Conservation (phyloP, 2,797 vertebrate species). For the Phoxinus dragarum region DNA sequence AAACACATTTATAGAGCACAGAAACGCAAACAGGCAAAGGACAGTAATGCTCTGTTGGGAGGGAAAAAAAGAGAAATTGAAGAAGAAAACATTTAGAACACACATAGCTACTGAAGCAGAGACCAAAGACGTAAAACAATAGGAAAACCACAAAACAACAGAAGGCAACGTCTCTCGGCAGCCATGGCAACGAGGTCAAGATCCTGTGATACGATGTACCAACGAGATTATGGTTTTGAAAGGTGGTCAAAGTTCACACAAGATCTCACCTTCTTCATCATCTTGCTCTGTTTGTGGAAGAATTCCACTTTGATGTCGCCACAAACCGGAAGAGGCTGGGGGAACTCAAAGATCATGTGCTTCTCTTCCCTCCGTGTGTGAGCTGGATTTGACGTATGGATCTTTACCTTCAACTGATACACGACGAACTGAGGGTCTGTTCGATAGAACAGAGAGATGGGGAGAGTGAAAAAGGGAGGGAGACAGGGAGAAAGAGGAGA, state of each 20-base stretch:
- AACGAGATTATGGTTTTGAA: not conserved
- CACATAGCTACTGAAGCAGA: not conserved
- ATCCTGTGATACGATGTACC: not conserved
- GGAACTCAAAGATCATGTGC: constrained; percentile 97
- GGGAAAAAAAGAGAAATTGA: not conserved
- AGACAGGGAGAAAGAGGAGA: constrained; percentile 5
- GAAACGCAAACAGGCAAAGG: constrained; percentile 7
- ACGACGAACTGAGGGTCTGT: constrained; percentile 99
- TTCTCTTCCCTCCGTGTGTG: constrained; percentile 97
- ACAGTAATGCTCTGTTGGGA: not conserved
- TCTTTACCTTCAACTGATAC: constrained; percentile 98
- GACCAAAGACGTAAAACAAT: not conserved
- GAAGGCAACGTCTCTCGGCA: not conserved
- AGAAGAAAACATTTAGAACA: not conserved
- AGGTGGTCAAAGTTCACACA: not conserved
- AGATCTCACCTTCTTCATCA: constrained; percentile 98
- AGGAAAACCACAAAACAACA: constrained; percentile 30
- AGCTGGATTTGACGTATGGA: constrained; percentile 94
- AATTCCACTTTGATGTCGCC: constrained; percentile 99
- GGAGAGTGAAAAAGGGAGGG: constrained; percentile 48
- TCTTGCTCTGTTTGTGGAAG: constrained; percentile 99
- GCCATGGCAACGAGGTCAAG: constrained; percentile 2
- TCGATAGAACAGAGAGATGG: constrained; percentile 47
- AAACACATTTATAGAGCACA: constrained; percentile 24
- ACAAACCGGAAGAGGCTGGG: constrained; percentile 96